These are phyloP conservation scores for Rhombomys opimus DNA, from an alignment of 2,113 vertebrate genomes.

Conservation along the genomic window DNA sequence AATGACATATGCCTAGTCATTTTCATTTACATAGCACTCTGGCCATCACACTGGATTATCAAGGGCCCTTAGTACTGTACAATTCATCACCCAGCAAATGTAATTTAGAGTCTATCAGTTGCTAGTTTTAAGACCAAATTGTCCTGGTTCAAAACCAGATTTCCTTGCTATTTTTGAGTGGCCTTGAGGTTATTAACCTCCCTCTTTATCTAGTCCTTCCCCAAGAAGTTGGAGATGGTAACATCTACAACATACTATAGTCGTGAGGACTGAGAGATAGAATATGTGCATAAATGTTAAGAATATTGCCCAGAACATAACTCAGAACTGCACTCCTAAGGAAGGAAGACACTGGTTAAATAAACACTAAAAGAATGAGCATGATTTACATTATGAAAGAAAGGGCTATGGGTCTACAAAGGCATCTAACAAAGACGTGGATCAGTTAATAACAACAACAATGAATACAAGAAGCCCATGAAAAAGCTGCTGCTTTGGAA, in stretches of 20 bases:
- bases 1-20: background rate
- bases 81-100: background rate
- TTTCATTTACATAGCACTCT: background rate
- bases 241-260: background rate
- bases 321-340: background rate
- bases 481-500: background rate
- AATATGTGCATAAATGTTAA: background rate
- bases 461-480: background rate
- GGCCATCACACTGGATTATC: background rate
- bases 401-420: background rate
- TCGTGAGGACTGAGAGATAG: background rate
- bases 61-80: background rate
- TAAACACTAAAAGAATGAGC: background rate
- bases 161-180: background rate
- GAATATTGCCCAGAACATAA: background rate
- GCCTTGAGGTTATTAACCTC: background rate
- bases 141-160: background rate
- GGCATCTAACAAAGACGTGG: background rate
- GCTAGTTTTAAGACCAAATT: background rate
- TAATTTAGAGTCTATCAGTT: background rate
- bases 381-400: background rate
- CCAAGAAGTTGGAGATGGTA: background rate
- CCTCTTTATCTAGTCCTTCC: background rate
- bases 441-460: background rate
- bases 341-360: background rate